Evolutionary conservation across 2,797 vertebrate species (phyloP).

Genomic region (Kryptolebias ocellatus): DNA sequence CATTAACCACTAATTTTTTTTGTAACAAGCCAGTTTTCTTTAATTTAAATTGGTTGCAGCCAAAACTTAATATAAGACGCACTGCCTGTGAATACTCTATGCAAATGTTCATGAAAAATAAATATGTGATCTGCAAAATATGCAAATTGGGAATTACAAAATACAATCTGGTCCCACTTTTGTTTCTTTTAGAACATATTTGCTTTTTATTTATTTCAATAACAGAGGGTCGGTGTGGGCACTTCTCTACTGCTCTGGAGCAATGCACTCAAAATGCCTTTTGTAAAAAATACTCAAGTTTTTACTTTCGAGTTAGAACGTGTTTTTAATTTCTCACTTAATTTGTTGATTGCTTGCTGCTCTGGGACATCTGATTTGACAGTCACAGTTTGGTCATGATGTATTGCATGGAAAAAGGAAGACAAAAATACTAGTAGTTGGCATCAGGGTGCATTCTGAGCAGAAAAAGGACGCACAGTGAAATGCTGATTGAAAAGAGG

Average conservation of each 20-base stretch:
- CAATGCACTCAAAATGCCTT: constrained; percentile 8
- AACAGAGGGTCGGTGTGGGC: neutral
- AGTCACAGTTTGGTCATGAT: constrained; percentile 24
- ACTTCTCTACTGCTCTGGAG: neutral
- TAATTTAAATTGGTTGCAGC: neutral
- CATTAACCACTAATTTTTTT: neutral
- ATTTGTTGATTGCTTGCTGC: constrained; percentile 25
- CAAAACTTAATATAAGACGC: too few species aligned
- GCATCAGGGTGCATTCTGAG: constrained; percentile 63
- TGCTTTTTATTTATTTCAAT: neutral
- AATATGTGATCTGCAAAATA: neutral
- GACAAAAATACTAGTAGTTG: constrained; percentile 23
- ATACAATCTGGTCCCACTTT: neutral
- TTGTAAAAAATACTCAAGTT: neutral
- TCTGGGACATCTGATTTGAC: constrained; percentile 21
- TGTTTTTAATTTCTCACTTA: constrained; percentile 31
- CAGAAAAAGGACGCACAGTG: constrained; percentile 67
- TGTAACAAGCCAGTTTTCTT: neutral
- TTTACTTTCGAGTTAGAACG: constrained; percentile 4
- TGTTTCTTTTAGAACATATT: neutral
- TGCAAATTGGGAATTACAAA: neutral
- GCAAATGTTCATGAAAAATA: neutral
- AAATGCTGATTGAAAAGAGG: constrained; percentile 83
- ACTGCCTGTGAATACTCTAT: too few species aligned
- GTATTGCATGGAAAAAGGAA: constrained; percentile 23